Evolutionary conservation across 2,797 vertebrate species (phyloP).

Genomic region (Myotis findleyi): DNA sequence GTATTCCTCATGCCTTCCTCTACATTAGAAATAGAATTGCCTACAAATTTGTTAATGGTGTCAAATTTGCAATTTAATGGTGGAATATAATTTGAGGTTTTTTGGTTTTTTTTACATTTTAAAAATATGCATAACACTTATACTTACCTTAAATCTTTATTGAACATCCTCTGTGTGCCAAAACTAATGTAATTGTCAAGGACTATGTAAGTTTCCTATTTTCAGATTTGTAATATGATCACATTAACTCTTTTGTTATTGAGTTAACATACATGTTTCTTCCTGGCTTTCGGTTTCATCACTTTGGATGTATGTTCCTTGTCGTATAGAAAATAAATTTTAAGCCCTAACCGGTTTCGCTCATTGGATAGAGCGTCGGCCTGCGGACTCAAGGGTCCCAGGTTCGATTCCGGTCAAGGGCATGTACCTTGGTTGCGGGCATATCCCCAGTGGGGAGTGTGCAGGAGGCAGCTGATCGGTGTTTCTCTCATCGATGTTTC

Average conservation of each 20-base stretch:
- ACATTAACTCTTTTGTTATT: neutral
- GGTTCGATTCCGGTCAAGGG: too few relatives aligned
- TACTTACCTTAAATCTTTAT: constrained; percentile 35
- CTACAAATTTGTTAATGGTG: constrained; percentile 30
- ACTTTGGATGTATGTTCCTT: neutral
- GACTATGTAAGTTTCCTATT: neutral
- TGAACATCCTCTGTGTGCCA: neutral
- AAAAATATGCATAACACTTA: neutral
- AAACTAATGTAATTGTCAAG: neutral
- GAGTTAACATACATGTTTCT: neutral
- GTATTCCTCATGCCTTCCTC: neutral
- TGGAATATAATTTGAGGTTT: neutral
- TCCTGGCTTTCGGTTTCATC: neutral
- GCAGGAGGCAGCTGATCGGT: too few relatives aligned
- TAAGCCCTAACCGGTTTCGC: too few relatives aligned
- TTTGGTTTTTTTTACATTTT: constrained; percentile 3
- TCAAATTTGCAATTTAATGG: neutral
- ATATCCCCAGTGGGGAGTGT: too few relatives aligned
- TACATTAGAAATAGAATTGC: constrained; percentile 15
- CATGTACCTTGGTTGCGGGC: too few relatives aligned
- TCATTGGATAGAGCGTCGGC: too few relatives aligned
- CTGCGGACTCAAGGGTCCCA: too few relatives aligned
- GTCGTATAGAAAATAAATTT: neutral
- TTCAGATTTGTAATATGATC: neutral
- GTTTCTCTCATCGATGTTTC: too few relatives aligned